Conservation (phyloP, 2,888 invertebrate species). For the Drosophila antonietae region DNA sequence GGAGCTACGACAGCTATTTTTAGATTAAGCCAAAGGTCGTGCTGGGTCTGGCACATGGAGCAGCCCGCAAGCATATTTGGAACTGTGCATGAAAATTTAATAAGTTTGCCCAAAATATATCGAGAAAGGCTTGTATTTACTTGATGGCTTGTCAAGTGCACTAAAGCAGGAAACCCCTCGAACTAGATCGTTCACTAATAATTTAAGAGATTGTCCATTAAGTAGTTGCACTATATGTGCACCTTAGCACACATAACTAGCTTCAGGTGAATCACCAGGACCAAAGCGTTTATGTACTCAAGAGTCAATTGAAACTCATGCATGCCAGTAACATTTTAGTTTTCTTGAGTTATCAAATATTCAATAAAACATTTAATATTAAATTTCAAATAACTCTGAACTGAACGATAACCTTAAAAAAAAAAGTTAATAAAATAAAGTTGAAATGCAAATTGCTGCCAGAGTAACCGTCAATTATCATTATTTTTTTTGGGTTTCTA, state of each 20-base stretch:
- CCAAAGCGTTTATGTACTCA: not conserved
- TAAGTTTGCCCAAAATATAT: slow-evolving; percentile 38
- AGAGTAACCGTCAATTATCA: not conserved
- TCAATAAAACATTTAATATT: not conserved
- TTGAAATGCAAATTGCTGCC: not conserved
- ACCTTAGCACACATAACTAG: slow-evolving; percentile 8
- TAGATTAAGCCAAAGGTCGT: slow-evolving; percentile 52
- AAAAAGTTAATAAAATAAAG: not conserved
- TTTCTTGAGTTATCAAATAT: not conserved
- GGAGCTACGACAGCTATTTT: slow-evolving; percentile 50
- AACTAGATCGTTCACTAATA: slow-evolving; percentile 22
- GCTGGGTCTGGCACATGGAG: slow-evolving; percentile 18
- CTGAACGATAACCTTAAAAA: not conserved
- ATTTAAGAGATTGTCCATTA: slow-evolving; percentile 20
- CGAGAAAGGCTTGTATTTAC: slow-evolving; percentile 30
- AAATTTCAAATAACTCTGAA: not conserved
- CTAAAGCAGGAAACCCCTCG: slow-evolving; percentile 5
- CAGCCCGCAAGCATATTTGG: slow-evolving; percentile 15
- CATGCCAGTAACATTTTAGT: not conserved
- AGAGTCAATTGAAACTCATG: not conserved
- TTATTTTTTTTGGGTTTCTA: not conserved
- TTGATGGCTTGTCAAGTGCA: slow-evolving; percentile 57
- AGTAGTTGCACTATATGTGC: slow-evolving; percentile 8
- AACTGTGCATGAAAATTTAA: slow-evolving; percentile 46
- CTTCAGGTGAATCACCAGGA: slow-evolving; percentile 1